These are phyloP conservation scores for Triplophysa tibetana DNA, from an alignment of 2,113 vertebrate species.

Conservation along the genomic window DNA sequence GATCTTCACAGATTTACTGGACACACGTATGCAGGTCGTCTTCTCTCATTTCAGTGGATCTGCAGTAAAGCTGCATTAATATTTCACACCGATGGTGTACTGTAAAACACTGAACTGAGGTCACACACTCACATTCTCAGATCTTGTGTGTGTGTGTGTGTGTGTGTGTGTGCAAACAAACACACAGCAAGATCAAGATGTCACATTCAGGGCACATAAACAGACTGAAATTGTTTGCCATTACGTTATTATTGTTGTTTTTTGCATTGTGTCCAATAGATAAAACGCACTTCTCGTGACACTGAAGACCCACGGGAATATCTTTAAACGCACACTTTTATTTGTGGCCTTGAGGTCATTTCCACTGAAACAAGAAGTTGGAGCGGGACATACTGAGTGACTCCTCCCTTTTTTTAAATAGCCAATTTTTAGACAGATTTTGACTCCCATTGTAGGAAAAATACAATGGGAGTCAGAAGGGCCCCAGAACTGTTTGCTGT, in stretches of 20 bases:
- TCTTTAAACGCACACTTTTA: too few relatives aligned
- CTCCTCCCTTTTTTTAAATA: too few relatives aligned
- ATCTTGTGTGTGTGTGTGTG: neutral
- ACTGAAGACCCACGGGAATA: too few relatives aligned
- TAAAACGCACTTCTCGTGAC: too few relatives aligned
- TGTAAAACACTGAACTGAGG: conserved; percentile 57
- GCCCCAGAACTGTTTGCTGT: too few relatives aligned
- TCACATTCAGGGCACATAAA: neutral
- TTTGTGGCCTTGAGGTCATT: too few relatives aligned
- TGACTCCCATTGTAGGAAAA: too few relatives aligned
- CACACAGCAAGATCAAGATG: neutral
- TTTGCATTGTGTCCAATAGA: neutral
- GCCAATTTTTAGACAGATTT: too few relatives aligned
- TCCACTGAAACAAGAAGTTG: too few relatives aligned
- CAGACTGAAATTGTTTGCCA: neutral
- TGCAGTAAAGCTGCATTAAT: conserved; percentile 58
- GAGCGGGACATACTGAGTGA: too few relatives aligned
- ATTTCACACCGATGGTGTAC: conserved; percentile 60
- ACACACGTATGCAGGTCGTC: neutral
- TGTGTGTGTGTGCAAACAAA: neutral
- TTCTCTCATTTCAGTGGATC: conserved; percentile 34
- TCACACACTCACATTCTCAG: conserved; percentile 15
- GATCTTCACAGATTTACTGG: neutral
- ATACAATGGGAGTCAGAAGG: too few relatives aligned
- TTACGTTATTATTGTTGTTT: neutral